Percentiles rank a stretch among this genome's conserved stretches.
Evolutionary conservation across 1,140 invertebrate genomes (phyloP).

Genomic region (Drosophila obscura): DNA sequence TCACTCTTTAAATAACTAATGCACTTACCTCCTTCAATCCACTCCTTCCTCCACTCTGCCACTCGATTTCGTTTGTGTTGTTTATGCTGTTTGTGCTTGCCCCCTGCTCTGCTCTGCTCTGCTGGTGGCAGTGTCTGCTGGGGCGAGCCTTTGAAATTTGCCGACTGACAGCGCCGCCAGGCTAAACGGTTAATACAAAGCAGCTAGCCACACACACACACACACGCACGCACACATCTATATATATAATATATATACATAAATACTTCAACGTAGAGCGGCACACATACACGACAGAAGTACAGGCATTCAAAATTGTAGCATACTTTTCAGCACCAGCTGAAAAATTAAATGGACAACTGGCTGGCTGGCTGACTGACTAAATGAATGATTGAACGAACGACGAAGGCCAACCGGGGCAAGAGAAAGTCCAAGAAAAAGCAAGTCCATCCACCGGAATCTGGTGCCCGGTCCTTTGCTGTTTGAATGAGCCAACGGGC

Average conservation of each 20-base stretch:
- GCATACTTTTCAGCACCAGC: conserved; percentile 41
- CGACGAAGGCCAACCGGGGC: not conserved
- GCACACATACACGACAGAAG: conserved; percentile 15
- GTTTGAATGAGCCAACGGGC: conserved; percentile 57
- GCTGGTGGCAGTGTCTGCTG: conserved; percentile 1
- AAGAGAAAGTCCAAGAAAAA: conserved; percentile 15
- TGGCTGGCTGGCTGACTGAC: not conserved
- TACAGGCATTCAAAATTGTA: conserved; percentile 24
- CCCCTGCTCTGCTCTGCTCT: conserved; percentile 19
- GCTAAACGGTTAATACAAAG: conserved; percentile 62
- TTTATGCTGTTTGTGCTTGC: conserved; percentile 15
- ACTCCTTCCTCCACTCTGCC: not conserved
- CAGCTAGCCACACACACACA: conserved; percentile 35
- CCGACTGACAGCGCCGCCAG: conserved; percentile 59
- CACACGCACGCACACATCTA: not conserved
- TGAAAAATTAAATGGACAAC: conserved; percentile 54
- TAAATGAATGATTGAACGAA: conserved; percentile 8
- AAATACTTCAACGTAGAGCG: too few relatives aligned
- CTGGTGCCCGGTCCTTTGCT: conserved; percentile 10
- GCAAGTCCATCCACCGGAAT: not conserved
- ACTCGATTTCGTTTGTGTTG: conserved; percentile 10
- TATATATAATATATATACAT: not conserved
- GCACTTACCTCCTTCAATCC: conserved; percentile 43
- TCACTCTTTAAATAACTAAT: conserved; percentile 74
- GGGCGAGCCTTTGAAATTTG: conserved; percentile 62